Evolutionary conservation across 2,113 vertebrate genomes (phyloP), one percentile per base, ranked within the genome.

Genomic region (Percina caprodes): DNA sequence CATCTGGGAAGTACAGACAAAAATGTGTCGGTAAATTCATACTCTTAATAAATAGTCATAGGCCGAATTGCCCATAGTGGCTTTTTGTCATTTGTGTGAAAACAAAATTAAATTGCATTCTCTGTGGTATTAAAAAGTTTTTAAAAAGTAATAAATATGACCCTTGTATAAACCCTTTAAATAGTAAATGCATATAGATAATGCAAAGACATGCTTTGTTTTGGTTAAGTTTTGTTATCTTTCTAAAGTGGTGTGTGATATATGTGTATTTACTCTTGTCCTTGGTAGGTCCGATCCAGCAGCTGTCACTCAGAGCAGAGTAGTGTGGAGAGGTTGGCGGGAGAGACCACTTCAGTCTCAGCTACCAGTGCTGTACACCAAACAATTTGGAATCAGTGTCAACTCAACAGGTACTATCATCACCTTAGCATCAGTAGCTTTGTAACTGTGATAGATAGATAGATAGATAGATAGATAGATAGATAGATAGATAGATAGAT

Each of bases 351-450:
- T 3, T 68, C 78, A 14, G 13, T 66, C 8, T 77, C 87, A 48
- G 21, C 4, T 5, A 69, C 52, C 24, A 46, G 52, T n/a, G 21
- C 51, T 68, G 67, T 68, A 52, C 39, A 88, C 49, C 74, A 80
- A 58, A 74, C 69, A 69, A 56, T 33, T 42, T 0, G 13, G 77
- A 75, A 61, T 5, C 42, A 49, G 1, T 60, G 54, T 76, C 45
- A 48, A 15, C 66, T 81, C 77, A 86, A 18, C 82, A 91, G 88
- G 92, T 93, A 88, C 60, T 4, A 13, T 65, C 24, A 59, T 48
- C 21, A 58, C 14, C 1, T 51, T 46, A 42, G 49, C 10, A 51
- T 35, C 6, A 65, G 7, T 26, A 33, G 13, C 33, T 67, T 23
- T 72, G 19, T 24, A 26, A 56, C 56, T 35, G 35, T 24, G 30